Evolutionary conservation across 2,113 vertebrate genomes (phyloP).

Genomic region (Barnardius zonarius): DNA sequence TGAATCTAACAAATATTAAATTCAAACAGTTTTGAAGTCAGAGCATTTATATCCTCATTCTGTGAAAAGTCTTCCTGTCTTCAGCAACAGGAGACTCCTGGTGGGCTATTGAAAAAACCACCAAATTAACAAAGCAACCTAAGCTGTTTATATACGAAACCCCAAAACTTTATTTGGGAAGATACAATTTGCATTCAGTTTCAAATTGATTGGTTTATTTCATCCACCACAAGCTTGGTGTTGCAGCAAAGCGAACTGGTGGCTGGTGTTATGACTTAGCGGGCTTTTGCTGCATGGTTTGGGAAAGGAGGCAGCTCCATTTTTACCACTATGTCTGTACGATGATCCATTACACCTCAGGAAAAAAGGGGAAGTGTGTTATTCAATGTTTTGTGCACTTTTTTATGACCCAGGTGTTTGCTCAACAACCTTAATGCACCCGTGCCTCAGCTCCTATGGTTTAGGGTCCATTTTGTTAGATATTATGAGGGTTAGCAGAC

Average conservation of each 20-base stretch:
- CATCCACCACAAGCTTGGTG: background rate
- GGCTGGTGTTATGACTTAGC: accelerated
- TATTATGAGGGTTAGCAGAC: background rate
- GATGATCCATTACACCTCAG: background rate
- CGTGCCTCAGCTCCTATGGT: accelerated
- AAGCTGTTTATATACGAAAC: background rate
- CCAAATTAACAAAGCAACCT: background rate
- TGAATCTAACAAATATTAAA: background rate
- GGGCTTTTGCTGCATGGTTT: background rate
- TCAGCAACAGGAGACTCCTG: accelerated
- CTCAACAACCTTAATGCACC: too few species aligned
- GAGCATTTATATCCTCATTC: background rate
- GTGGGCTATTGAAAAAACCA: background rate
- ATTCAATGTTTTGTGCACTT: background rate
- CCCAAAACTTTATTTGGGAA: background rate
- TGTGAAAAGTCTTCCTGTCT: background rate
- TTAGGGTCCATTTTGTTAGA: background rate
- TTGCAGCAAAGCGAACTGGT: background rate
- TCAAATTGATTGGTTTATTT: background rate
- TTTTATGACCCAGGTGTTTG: background rate
- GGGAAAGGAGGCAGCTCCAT: background rate
- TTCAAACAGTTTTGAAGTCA: background rate
- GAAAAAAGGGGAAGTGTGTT: background rate
- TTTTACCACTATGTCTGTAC: background rate
- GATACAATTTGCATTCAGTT: background rate